Base-by-base conservation (phyloP, 1,140 invertebrate genomes). In the Latrodectus geometricus region DNA sequence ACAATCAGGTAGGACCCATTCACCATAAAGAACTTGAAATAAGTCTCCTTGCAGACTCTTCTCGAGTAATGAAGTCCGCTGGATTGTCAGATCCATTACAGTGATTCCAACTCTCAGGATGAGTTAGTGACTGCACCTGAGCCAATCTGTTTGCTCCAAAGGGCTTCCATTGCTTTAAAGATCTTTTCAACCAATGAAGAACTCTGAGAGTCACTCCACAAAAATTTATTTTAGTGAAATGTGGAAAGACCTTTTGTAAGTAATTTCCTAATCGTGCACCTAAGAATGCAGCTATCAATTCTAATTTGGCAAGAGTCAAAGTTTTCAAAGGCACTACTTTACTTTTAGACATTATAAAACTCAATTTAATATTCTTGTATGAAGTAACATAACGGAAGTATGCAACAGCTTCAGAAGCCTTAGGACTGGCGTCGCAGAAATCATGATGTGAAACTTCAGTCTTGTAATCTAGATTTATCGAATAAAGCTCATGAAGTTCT, bases 101-200 rank as follows among this genome's bases (percentile, higher is more conserved):
- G n/a, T 75, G 61, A 17, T 73, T n/a, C 70, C 79, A 87, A 9
- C 35, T 69, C 8, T 23, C 35, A 2, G 77, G 70, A 8, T 12
- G 8, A 15, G 20, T n/a, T 9, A 68, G 23, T 70, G 73, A 20
- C n/a, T 89, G 89, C 66, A 92, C 91, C 86, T 90, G 77, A 54
- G 86, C 86, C 0, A 91, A 90, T 74, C 91, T 76, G n/a, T n/a
- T n/a, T n/a, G 86, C 89, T 0, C 92, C 90, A 88, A 90, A 92
- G 0, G 89, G 89, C 88, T 91, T 90, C 85, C 90, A 89, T 23
- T 35, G 77, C 72, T 23, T 83, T 74, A 5, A 35, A 35, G n/a
- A n/a, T n/a, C n/a, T n/a, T n/a, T n/a, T n/a, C n/a, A n/a, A n/a
- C n/a, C n/a, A n/a, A 9, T 88, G 50, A 14, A n/a, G n/a, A n/a